A percentile compares a stretch with the other conserved stretches of the same genome.
phyloP scores from a whole-genome alignment of 2,113 vertebrate species.

The Albula glossodonta region DNA sequence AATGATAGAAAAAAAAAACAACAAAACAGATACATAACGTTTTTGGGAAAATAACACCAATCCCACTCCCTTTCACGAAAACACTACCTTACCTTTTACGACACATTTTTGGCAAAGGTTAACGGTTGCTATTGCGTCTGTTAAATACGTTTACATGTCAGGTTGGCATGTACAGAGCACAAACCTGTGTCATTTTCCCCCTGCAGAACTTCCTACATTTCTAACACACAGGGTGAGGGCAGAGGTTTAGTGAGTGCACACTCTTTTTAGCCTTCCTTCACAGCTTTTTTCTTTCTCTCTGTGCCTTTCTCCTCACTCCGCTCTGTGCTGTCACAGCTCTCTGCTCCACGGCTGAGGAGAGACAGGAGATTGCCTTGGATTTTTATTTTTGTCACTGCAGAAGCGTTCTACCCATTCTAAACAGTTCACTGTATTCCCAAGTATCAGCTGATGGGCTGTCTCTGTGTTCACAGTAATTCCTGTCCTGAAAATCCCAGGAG shows the following conservation, averaged over 20 bases:
- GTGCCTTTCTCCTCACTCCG: conserved; percentile 30
- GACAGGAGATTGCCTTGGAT: neutral
- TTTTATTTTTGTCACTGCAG: neutral
- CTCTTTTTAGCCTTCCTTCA: neutral
- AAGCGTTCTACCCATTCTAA: neutral
- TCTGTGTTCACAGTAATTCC: neutral
- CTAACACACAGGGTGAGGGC: neutral
- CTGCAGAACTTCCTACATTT: neutral
- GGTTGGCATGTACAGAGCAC: neutral
- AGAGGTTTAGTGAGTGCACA: neutral
- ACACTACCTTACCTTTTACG: neutral
- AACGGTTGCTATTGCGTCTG: neutral
- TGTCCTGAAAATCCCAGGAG: neutral
- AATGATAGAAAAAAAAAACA: neutral
- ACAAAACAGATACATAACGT: neutral
- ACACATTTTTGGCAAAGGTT: neutral
- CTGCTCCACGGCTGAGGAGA: neutral
- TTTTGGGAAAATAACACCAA: neutral
- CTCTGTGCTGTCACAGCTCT: conserved; percentile 5
- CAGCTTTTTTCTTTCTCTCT: neutral
- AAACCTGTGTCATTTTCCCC: neutral
- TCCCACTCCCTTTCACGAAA: neutral
- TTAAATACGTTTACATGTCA: neutral
- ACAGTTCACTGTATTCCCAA: neutral
- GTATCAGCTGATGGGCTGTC: neutral